phyloP scores from a whole-genome alignment of 2,113 vertebrate species.

The Chionodraco myersi region DNA sequence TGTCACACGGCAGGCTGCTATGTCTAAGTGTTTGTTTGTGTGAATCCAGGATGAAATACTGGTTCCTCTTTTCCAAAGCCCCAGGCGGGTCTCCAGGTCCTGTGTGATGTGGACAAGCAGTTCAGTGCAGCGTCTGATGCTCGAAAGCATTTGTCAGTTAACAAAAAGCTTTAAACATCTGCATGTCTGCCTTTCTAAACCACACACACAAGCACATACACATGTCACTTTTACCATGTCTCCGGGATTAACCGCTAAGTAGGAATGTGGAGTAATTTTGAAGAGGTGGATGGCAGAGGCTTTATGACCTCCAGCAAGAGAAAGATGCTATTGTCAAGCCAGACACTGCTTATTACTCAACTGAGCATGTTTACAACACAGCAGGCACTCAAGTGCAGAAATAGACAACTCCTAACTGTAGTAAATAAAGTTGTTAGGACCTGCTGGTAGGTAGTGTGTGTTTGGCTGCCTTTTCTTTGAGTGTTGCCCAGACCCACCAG shows the following conservation, averaged over 20 bases:
- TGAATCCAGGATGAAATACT: neutral
- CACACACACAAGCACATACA: conserved; percentile 17
- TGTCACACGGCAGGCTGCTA: conserved; percentile 16
- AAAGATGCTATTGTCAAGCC: conserved; percentile 72
- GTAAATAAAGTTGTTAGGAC: conserved; percentile 26
- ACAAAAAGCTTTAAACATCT: conserved; percentile 9
- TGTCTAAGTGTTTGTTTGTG: conserved; percentile 19
- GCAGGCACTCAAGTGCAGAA: conserved; percentile 16
- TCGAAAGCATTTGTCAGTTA: conserved; percentile 14
- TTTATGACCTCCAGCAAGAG: conserved; percentile 47
- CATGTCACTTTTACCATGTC: conserved; percentile 42
- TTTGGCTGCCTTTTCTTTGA: conserved; percentile 9
- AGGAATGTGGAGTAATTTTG: conserved; percentile 61
- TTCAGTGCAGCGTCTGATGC: conserved; percentile 8
- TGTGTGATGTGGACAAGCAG: conserved; percentile 41
- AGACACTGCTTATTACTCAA: conserved; percentile 38
- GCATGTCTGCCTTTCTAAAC: neutral
- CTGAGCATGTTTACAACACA: conserved; percentile 17
- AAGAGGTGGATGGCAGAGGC: conserved; percentile 60
- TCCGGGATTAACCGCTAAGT: conserved; percentile 31
- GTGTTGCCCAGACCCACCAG: neutral
- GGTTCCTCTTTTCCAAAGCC: conserved; percentile 27
- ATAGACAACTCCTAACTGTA: conserved; percentile 16
- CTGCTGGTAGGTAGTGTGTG: neutral
- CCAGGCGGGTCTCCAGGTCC: conserved; percentile 32